These are phyloP conservation scores for Passer montanus DNA, from an alignment of 2,113 vertebrate species.

Conservation along the genomic window DNA sequence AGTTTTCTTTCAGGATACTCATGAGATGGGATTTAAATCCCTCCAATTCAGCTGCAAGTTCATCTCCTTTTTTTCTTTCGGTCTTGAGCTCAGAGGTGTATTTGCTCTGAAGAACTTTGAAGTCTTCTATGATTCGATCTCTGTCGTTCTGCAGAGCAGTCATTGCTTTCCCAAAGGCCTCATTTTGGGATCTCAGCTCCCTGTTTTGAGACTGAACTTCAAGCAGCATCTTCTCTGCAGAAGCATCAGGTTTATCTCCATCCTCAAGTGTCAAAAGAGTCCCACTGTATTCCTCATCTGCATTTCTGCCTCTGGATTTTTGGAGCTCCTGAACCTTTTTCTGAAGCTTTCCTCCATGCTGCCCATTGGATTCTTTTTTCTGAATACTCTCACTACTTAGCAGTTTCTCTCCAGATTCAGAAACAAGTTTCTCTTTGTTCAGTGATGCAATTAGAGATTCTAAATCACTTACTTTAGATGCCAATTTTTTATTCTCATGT, in stretches of 20 bases:
- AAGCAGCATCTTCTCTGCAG: slow-evolving; percentile 61
- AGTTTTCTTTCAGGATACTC: slow-evolving; percentile 65
- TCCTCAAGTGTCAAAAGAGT: slow-evolving; percentile 35
- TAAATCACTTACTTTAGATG: slow-evolving; percentile 66
- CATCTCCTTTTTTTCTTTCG: slow-evolving; percentile 65
- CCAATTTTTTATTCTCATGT: slow-evolving; percentile 71
- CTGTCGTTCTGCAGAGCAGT: slow-evolving; percentile 83
- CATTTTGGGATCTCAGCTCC: slow-evolving; percentile 75
- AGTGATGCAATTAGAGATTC: slow-evolving; percentile 68
- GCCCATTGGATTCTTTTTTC: not conserved
- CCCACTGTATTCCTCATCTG: slow-evolving; percentile 56
- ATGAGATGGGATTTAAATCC: slow-evolving; percentile 49
- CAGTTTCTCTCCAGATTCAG: slow-evolving; percentile 59
- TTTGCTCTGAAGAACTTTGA: slow-evolving; percentile 75
- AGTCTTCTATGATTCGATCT: slow-evolving; percentile 82
- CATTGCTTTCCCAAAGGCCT: slow-evolving; percentile 85
- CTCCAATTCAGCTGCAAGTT: slow-evolving; percentile 72
- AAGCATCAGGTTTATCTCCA: slow-evolving; percentile 38
- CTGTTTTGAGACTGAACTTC: slow-evolving; percentile 68
- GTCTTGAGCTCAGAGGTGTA: slow-evolving; percentile 75
- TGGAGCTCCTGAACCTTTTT: slow-evolving; percentile 54
- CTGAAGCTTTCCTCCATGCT: slow-evolving; percentile 35
- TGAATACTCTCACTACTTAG: slow-evolving; percentile 29
- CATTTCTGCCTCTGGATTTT: slow-evolving; percentile 43
- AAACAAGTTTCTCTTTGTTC: slow-evolving; percentile 67